Conservation (phyloP, 2,113 vertebrate species). For the Serinus canaria region DNA sequence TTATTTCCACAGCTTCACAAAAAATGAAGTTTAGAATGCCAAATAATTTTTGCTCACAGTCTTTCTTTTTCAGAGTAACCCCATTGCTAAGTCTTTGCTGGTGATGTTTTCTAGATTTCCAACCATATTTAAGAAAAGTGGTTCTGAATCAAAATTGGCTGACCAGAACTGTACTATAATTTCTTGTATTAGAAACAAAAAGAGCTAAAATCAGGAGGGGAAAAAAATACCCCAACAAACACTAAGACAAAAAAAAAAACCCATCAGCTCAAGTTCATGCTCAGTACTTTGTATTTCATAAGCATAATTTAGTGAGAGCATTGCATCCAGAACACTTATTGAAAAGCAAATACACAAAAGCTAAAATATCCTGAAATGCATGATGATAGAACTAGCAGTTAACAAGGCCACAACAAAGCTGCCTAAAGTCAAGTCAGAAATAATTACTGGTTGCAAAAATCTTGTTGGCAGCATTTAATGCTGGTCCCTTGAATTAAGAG, state of each 20-base stretch:
- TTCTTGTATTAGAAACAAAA: background rate
- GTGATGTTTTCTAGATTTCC: background rate
- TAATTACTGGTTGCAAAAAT: conserved; percentile 26
- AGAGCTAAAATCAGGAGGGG: background rate
- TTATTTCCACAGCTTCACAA: background rate
- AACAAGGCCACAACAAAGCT: conserved; percentile 26
- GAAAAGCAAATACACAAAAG: background rate
- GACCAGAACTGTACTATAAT: background rate
- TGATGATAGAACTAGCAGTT: background rate
- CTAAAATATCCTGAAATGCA: background rate
- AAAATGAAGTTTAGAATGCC: background rate
- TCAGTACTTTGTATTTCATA: background rate
- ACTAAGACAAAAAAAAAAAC: background rate
- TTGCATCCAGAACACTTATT: background rate
- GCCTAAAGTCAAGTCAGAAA: conserved; percentile 45
- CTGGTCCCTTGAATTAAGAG: background rate
- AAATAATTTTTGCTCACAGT: background rate
- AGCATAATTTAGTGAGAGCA: background rate
- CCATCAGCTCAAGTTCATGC: background rate
- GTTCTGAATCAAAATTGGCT: background rate
- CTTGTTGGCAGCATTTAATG: conserved; percentile 52
- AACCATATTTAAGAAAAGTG: background rate
- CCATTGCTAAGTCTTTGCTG: background rate
- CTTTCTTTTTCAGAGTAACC: background rate
- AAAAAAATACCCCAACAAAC: background rate